Conservation (phyloP, 2,113 vertebrate genomes). For the Agelaius tricolor region DNA sequence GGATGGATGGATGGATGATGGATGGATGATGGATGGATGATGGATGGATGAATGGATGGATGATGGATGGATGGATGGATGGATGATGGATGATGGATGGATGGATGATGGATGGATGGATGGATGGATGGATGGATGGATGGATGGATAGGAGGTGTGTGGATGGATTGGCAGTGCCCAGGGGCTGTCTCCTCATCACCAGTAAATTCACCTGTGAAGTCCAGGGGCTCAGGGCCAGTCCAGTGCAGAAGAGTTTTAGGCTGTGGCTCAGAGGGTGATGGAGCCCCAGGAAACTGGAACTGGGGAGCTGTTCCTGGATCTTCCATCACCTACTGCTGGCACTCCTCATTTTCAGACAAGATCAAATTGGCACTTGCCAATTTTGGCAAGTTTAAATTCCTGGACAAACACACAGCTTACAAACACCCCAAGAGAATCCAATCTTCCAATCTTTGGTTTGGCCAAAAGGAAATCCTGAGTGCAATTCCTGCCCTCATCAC, state of each 20-base stretch:
- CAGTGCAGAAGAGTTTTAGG: background rate
- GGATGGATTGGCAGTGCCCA: background rate
- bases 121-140: too few relatives aligned
- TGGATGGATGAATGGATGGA: too few relatives aligned
- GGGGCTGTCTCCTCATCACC: background rate
- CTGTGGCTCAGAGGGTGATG: background rate
- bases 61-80: too few relatives aligned
- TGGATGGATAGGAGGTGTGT: too few relatives aligned
- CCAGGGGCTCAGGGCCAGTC: background rate
- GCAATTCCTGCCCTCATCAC: background rate
- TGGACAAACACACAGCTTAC: background rate
- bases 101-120: too few relatives aligned
- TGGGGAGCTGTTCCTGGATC: fast-evolving
- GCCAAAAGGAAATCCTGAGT: background rate
- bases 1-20: too few relatives aligned
- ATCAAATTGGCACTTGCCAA: too few relatives aligned
- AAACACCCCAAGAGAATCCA: fast-evolving
- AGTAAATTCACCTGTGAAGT: background rate
- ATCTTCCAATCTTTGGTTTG: too few relatives aligned
- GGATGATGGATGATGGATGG: too few relatives aligned
- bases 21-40: too few relatives aligned
- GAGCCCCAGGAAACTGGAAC: background rate
- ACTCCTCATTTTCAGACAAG: background rate
- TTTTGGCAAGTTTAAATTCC: background rate
- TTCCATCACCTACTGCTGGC: background rate